A percentile compares a stretch with the other conserved stretches of the same genome.
Conservation (phyloP, 1,140 invertebrate species). For the Coboldia fuscipes region DNA sequence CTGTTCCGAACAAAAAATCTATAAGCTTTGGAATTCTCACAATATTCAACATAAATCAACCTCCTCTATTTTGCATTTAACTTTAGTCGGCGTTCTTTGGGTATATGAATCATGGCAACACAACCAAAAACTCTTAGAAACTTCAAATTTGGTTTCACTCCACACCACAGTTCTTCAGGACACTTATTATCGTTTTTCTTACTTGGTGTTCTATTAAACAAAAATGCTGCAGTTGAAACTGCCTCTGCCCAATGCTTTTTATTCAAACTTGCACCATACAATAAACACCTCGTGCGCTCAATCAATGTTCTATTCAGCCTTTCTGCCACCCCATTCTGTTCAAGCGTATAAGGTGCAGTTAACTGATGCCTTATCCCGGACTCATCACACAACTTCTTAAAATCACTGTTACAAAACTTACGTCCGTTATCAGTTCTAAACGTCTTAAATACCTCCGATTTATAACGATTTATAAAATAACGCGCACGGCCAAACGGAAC, state of each 20-base stretch:
- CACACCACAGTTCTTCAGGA: slow-evolving; percentile 9
- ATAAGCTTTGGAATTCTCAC: slow-evolving; percentile 11
- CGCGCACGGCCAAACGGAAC: slow-evolving; percentile 11
- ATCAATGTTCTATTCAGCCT: slow-evolving; percentile 16
- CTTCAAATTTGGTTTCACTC: slow-evolving; percentile 8
- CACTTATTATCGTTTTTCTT: slow-evolving; percentile 10
- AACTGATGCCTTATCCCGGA: slow-evolving; percentile 12
- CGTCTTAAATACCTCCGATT: slow-evolving; percentile 8
- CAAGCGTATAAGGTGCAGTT: slow-evolving; percentile 12
- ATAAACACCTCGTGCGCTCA: slow-evolving; percentile 15
- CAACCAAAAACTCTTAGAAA: slow-evolving; percentile 19
- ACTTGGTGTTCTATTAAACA: slow-evolving; percentile 18
- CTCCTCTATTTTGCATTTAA: slow-evolving; percentile 11
- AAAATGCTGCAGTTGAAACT: slow-evolving; percentile 14
- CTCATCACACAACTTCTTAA: slow-evolving; percentile 12
- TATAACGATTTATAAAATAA: slow-evolving; percentile 19
- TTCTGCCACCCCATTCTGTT: slow-evolving; percentile 21
- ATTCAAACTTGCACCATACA: slow-evolving; percentile 14
- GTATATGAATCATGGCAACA: slow-evolving; percentile 15
- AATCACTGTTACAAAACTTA: slow-evolving; percentile 17
- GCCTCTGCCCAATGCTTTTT: slow-evolving; percentile 21
- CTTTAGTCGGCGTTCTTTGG: slow-evolving; percentile 12
- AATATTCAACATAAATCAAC: slow-evolving; percentile 17
- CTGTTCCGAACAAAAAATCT: slow-evolving; percentile 9
- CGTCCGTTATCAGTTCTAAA: slow-evolving; percentile 19